Evolutionary conservation across 2,888 invertebrate genomes (phyloP).

Genomic region (Lottia gigantea): DNA sequence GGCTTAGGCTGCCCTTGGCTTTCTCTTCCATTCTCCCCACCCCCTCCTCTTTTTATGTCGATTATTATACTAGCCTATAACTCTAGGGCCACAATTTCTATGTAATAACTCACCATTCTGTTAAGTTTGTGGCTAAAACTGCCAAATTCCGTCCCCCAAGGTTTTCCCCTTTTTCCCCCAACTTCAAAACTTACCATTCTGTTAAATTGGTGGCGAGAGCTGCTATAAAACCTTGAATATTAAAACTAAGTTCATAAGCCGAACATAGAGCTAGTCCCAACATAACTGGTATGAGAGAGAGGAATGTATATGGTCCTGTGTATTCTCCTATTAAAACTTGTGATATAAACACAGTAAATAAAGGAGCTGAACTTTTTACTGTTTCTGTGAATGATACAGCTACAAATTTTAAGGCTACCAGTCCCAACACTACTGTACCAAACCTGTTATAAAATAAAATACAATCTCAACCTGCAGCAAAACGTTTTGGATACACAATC

Average conservation of each 20-base stretch:
- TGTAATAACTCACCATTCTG: no score
- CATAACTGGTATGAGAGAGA: slow-evolving; percentile 83
- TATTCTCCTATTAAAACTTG: slow-evolving; percentile 69
- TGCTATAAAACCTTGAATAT: slow-evolving; percentile 78
- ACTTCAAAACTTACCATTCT: slow-evolving; percentile 75
- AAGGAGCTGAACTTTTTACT: slow-evolving; percentile 82
- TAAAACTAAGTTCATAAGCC: slow-evolving; percentile 82
- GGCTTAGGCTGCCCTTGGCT: no score
- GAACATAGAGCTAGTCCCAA: slow-evolving; percentile 81
- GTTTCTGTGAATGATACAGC: slow-evolving; percentile 86
- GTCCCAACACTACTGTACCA: slow-evolving; percentile 79
- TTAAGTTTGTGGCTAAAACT: slow-evolving; percentile 82
- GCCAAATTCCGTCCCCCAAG: no score
- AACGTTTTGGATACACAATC: no score
- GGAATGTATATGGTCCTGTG: slow-evolving; percentile 73
- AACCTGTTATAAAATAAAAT: slow-evolving; percentile 72
- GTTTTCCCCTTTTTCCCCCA: no score
- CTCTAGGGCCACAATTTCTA: no score
- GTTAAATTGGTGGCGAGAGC: slow-evolving; percentile 83
- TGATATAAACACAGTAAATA: slow-evolving; percentile 82
- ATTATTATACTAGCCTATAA: no score
- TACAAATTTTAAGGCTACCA: slow-evolving; percentile 81
- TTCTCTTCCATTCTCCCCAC: no score
- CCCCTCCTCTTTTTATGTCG: no score
- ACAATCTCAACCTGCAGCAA: not conserved